A percentile compares a stretch with the other conserved stretches of the same genome.
Evolutionary conservation across 2,113 vertebrate genomes (phyloP).

Genomic region (Myrmecophaga tridactyla): DNA sequence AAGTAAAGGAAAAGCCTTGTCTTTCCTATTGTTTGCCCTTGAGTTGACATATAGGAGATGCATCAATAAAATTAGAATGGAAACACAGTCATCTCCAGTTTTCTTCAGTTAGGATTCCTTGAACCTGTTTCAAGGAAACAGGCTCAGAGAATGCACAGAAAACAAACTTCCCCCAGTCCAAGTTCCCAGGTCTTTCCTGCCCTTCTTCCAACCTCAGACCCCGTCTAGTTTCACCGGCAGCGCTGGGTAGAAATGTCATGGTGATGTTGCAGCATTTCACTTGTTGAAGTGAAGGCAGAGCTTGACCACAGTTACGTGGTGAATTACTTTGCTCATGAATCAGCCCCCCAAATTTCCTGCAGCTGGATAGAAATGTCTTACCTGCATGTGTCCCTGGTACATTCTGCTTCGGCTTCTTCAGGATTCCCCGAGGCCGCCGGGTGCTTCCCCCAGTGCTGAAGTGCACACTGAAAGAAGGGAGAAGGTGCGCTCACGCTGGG

Average conservation of each 20-base stretch:
- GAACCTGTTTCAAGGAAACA: conserved; percentile 74
- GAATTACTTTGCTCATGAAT: not conserved
- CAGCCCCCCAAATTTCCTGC: not conserved
- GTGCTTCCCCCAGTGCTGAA: not conserved
- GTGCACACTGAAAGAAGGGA: not conserved
- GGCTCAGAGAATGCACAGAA: conserved; percentile 46
- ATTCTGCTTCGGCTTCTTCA: conserved; percentile 78
- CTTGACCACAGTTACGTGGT: conserved; percentile 67
- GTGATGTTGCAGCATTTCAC: conserved; percentile 73
- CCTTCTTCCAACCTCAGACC: conserved; percentile 36
- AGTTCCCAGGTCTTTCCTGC: conserved; percentile 72
- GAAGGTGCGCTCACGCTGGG: not conserved
- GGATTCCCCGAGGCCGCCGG: conserved; percentile 72
- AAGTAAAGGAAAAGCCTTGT: conserved; percentile 69
- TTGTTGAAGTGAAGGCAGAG: conserved; percentile 80
- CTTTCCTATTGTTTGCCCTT: conserved; percentile 84
- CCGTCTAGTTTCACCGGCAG: not conserved
- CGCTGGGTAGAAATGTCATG: not conserved
- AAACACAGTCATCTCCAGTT: conserved; percentile 58
- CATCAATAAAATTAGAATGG: conserved; percentile 75
- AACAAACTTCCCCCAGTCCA: conserved; percentile 73
- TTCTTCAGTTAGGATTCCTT: conserved; percentile 66
- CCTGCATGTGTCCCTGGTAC: conserved; percentile 92
- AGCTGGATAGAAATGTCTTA: conserved; percentile 69
- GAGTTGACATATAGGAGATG: conserved; percentile 85